phyloP scores from a whole-genome alignment of 2,888 invertebrate genomes.

The Leistus spinibarbis region DNA sequence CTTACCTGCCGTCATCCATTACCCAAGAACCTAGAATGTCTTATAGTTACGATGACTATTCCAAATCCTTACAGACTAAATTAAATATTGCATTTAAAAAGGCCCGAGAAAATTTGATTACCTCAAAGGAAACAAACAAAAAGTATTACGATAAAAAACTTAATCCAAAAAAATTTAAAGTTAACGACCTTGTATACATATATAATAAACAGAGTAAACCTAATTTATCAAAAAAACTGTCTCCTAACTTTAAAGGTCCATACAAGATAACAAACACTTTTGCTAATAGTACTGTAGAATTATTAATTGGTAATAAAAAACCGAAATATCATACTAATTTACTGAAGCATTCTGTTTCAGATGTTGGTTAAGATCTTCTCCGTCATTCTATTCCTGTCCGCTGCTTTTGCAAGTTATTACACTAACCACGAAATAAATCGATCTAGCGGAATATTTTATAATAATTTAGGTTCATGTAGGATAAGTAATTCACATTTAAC shows the following conservation, averaged over 20 bases:
- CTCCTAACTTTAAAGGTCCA: constrained; percentile 34
- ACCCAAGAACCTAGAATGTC: constrained; percentile 43
- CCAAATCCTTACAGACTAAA: constrained; percentile 41
- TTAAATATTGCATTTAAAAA: constrained; percentile 44
- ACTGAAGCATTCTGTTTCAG: constrained; percentile 40
- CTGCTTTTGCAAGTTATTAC: too few species aligned
- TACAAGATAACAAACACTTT: constrained; percentile 19
- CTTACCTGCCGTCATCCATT: too few species aligned
- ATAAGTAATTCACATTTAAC: too few species aligned
- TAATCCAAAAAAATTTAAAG: constrained; percentile 39
- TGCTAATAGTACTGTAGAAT: constrained; percentile 24
- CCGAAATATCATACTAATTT: constrained; percentile 33
- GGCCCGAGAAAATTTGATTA: constrained; percentile 44
- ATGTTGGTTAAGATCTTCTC: constrained; percentile 15
- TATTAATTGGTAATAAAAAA: constrained; percentile 31
- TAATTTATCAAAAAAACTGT: constrained; percentile 25
- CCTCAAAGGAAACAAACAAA: constrained; percentile 44
- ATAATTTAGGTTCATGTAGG: too few species aligned
- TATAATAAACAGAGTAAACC: constrained; percentile 26
- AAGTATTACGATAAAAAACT: constrained; percentile 42
- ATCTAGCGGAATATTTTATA: too few species aligned
- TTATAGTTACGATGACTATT: constrained; percentile 47
- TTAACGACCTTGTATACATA: constrained; percentile 43
- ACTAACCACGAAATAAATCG: too few species aligned
- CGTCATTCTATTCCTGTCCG: too few species aligned